A percentile compares a stretch with the other conserved stretches of the same genome.
phyloP scores from a whole-genome alignment of 2,888 invertebrate species.

The Vandiemenella viatica region DNA sequence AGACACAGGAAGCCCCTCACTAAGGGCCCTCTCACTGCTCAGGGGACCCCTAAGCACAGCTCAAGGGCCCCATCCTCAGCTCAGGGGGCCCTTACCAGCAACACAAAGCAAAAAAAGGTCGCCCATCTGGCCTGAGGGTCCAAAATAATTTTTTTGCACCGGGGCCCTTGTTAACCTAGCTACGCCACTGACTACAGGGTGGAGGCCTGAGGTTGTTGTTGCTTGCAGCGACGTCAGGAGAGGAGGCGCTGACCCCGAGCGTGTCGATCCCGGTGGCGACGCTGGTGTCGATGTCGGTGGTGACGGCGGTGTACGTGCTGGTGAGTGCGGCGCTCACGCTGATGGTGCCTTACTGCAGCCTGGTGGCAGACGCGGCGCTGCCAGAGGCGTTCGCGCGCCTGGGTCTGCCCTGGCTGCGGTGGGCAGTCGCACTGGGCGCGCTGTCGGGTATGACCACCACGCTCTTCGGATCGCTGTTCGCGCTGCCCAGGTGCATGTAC shows the following conservation, averaged over 20 bases:
- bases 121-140: too few relatives aligned
- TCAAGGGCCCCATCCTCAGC: too few relatives aligned
- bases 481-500: conserved; percentile 72
- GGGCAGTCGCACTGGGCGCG: conserved; percentile 68
- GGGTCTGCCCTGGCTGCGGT: conserved; percentile 70
- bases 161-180: too few relatives aligned
- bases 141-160: too few relatives aligned
- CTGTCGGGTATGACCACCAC: conserved; percentile 87
- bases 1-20: too few relatives aligned
- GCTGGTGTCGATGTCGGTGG: conserved; percentile 61
- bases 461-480: conserved; percentile 69
- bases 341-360: conserved; percentile 54
- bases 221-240: conserved; percentile 60
- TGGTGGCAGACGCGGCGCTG: conserved; percentile 47
- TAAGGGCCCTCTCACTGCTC: too few relatives aligned
- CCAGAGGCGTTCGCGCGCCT: conserved; percentile 64
- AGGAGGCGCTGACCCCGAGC: conserved; percentile 67
- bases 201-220: too few relatives aligned
- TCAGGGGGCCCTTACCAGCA: too few relatives aligned
- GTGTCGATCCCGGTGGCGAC: conserved; percentile 74
- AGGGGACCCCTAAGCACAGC: too few relatives aligned
- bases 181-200: too few relatives aligned
- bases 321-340: conserved; percentile 70
- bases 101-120: too few relatives aligned
- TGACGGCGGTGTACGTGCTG: conserved; percentile 63